Evolutionary conservation across 2,797 vertebrate genomes (phyloP).

Genomic region (Melanotaenia maccullochi): DNA sequence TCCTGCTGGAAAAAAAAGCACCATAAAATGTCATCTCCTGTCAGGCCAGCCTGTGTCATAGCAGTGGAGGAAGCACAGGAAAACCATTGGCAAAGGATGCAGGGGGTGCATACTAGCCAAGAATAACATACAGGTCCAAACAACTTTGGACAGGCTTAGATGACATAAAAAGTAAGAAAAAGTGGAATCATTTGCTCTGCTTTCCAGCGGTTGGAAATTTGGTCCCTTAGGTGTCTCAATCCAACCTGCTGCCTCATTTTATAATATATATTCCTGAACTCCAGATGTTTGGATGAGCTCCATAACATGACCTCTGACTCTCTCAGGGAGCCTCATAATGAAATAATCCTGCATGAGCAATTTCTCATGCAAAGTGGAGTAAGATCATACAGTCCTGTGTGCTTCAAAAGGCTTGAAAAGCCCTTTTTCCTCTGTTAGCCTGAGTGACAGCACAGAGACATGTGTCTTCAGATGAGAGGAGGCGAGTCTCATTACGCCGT

Average conservation of each 20-base stretch:
- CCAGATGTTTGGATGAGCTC: conserved; percentile 74
- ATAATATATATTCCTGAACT: conserved; percentile 65
- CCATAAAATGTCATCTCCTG: conserved; percentile 46
- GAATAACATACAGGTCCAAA: conserved; percentile 54
- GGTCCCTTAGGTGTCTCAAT: conserved; percentile 54
- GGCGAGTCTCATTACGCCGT: conserved; percentile 83
- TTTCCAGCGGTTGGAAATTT: conserved; percentile 46
- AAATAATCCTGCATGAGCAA: conserved; percentile 74
- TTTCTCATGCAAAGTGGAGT: conserved; percentile 66
- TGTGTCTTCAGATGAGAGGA: conserved; percentile 83
- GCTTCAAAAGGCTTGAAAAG: conserved; percentile 75
- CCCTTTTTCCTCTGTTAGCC: conserved; percentile 69
- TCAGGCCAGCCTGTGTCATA: conserved; percentile 48
- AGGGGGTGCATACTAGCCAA: conserved; percentile 45
- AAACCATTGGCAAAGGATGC: conserved; percentile 45
- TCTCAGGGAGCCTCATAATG: conserved; percentile 60
- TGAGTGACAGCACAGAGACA: conserved; percentile 83
- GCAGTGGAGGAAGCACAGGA: conserved; percentile 46
- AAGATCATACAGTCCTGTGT: conserved; percentile 61
- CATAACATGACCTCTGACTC: conserved; percentile 70
- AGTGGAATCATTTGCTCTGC: conserved; percentile 24
- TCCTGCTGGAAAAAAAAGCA: conserved; percentile 32
- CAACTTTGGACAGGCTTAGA: conserved; percentile 29
- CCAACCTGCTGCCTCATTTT: conserved; percentile 59
- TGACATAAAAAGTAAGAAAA: conserved; percentile 32